Evolutionary conservation across 2,888 invertebrate species (phyloP).

Genomic region (Chrysodeixis includens): DNA sequence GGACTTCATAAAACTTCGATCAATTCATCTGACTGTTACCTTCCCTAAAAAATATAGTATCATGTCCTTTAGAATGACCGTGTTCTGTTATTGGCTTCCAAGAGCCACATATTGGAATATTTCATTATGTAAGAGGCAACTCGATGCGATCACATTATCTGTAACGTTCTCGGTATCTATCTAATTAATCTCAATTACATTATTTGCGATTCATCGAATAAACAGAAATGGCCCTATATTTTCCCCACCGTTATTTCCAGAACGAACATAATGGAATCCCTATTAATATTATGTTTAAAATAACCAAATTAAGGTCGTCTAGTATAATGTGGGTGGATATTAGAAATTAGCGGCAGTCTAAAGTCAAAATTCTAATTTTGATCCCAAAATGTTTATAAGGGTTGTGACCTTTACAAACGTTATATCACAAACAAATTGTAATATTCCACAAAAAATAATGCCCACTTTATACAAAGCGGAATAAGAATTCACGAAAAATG

Average conservation of each 20-base stretch:
- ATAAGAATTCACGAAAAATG: neutral
- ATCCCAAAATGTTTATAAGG: neutral
- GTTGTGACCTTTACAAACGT: neutral
- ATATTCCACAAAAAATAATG: neutral
- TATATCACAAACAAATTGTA: neutral
- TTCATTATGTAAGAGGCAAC: neutral
- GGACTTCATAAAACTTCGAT: too few species aligned
- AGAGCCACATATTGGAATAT: neutral
- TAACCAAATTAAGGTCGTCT: neutral
- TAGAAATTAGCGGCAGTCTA: slow-evolving; percentile 7
- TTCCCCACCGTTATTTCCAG: slow-evolving; percentile 10
- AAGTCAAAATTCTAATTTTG: slow-evolving; percentile 2
- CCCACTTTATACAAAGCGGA: neutral
- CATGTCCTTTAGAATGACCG: neutral
- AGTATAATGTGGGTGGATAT: slow-evolving; percentile 4
- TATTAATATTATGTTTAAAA: slow-evolving; percentile 9
- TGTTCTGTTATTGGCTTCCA: neutral
- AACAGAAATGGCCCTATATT: slow-evolving; percentile 17
- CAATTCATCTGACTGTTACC: slow-evolving; percentile 8
- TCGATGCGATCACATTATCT: slow-evolving; percentile 28
- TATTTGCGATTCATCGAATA: slow-evolving; percentile 27
- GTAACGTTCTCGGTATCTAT: slow-evolving; percentile 29
- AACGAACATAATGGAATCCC: slow-evolving; percentile 8
- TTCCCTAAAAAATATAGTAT: slow-evolving; percentile 22
- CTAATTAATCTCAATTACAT: slow-evolving; percentile 48